Base-by-base conservation (phyloP, 2,888 invertebrate genomes). In the Petrolisthes manimaculis region DNA sequence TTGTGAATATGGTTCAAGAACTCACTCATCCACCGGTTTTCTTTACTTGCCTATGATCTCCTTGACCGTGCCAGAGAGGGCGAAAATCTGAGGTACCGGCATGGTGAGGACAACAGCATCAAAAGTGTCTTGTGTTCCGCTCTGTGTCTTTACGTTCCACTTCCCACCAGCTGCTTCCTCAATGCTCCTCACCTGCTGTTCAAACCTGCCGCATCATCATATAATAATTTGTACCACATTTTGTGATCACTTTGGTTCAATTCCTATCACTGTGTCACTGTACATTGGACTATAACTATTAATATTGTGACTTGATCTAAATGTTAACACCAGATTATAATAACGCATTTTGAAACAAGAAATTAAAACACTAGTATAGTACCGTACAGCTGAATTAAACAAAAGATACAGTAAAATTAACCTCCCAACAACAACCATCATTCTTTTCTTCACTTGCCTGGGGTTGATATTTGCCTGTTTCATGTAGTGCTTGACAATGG, bases 61-160 rank as follows among this genome's bases (percentile, higher is more conserved):
- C 75, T 83, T 82, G 12, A 89, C 61, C 3, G 82, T 83, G 24
- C 89, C 89, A 5, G 69, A 14, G 18, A 89, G 83, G 6, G 80
- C 83, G 18, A 89, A 55, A 6, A 89, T 24, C 61, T 89, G 89
- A 9, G 89, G 89, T 12, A 89, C 89, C 5, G 89, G 89, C 89
- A 89, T 89, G 51, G 89, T 89, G 24, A 89, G 79, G 12, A 89
- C 83, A 9, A 89, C 89, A n/a, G 77, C 89, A 79, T 89, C 89
- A 86, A 89, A 89, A 8, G n/a, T n/a, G 53, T 83, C 89, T 5
- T 24, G 71, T 18, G 37, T 78, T 18, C 89, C 89, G 0, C 56
- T 9, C 56, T 71, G 61, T 4, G 89, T 89, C 21, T 71, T 74
- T n/a, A 89, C 89, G 37, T 55, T 75, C 89, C 89, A 89, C 69